Evolutionary conservation across 2,797 vertebrate genomes (phyloP).

Genomic region (Pseudomugil gertrudae): DNA sequence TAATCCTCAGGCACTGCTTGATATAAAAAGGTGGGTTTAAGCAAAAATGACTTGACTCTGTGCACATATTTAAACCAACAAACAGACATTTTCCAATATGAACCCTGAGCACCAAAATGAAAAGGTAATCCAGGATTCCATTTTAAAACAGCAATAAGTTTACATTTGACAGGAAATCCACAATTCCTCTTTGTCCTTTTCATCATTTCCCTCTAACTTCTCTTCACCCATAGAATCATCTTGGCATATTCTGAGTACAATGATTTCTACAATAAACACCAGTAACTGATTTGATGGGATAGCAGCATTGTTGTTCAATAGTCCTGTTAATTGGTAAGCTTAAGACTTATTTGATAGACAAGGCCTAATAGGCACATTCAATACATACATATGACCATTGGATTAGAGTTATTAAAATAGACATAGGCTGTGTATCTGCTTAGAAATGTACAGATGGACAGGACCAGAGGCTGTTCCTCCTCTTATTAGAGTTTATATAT

Average conservation of each 20-base stretch:
- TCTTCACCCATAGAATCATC: constrained; percentile 59
- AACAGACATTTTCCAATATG: constrained; percentile 55
- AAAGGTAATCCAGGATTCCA: constrained; percentile 67
- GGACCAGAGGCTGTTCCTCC: constrained; percentile 44
- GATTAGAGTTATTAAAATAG: constrained; percentile 75
- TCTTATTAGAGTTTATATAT: constrained; percentile 39
- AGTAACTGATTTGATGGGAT: constrained; percentile 74
- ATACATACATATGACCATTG: constrained; percentile 62
- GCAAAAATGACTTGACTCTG: constrained; percentile 61
- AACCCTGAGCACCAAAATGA: constrained; percentile 68
- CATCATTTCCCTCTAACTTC: constrained; percentile 53
- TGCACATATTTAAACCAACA: constrained; percentile 68
- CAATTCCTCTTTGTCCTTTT: constrained; percentile 42
- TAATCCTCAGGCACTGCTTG: constrained; percentile 76
- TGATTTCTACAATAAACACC: constrained; percentile 67
- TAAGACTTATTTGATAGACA: constrained; percentile 75
- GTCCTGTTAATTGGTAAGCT: constrained; percentile 76
- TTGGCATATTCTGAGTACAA: constrained; percentile 60
- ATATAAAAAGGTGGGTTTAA: constrained; percentile 70
- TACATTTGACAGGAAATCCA: constrained; percentile 52
- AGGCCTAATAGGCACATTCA: constrained; percentile 56
- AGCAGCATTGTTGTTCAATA: constrained; percentile 77
- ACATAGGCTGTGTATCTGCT: constrained; percentile 60
- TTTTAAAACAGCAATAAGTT: constrained; percentile 75
- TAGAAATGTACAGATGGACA: constrained; percentile 62